phyloP scores from a whole-genome alignment of 2,888 invertebrate genomes.

The Platerodrilus igneus region DNA sequence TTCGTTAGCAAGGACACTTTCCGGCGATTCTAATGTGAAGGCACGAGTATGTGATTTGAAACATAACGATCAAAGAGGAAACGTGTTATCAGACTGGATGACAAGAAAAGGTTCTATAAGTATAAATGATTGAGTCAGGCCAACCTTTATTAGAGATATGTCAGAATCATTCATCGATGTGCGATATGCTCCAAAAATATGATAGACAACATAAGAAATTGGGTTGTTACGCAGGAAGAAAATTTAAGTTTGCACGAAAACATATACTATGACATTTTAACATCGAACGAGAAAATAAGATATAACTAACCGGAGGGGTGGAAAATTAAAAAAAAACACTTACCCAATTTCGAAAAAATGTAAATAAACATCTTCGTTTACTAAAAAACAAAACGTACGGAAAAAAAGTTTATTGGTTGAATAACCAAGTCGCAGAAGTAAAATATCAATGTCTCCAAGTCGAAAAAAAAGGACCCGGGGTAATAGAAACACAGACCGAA shows the following conservation, averaged over 20 bases:
- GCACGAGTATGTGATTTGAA: no score
- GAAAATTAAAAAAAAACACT: background rate
- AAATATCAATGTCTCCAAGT: no score
- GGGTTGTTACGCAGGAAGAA: background rate
- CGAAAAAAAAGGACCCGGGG: no score
- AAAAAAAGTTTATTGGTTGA: no score
- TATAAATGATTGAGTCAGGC: background rate
- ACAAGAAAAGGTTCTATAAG: background rate
- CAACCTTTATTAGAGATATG: background rate
- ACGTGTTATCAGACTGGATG: background rate
- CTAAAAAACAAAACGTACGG: no score
- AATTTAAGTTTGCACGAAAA: background rate
- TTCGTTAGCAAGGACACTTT: background rate
- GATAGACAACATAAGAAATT: background rate
- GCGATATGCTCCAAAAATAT: slow-evolving; percentile 1
- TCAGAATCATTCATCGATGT: background rate
- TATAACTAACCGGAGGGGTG: no score
- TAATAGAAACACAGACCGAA: no score
- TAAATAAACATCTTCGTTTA: no score
- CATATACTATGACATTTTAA: slow-evolving; percentile 2
- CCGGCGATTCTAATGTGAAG: background rate
- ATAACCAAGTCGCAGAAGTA: no score
- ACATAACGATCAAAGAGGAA: no score
- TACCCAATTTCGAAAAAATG: background rate
- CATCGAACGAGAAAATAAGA: background rate